Evolutionary conservation across 2,888 invertebrate species (phyloP).

Genomic region (Rhopalosiphum nymphaeae): DNA sequence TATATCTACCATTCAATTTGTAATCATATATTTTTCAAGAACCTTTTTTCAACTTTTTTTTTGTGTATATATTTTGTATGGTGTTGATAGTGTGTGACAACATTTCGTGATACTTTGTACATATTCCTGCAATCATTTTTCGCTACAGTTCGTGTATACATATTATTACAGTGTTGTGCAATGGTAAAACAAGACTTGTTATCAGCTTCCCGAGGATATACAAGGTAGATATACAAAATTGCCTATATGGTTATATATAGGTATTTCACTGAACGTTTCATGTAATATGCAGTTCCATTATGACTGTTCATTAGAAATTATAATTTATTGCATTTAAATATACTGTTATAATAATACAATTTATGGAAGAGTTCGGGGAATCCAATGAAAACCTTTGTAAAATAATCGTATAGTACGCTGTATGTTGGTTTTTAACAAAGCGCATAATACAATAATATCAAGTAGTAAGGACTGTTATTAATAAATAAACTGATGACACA

Average conservation of each 20-base stretch:
- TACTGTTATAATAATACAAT: neutral
- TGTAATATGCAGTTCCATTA: neutral
- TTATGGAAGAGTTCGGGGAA: neutral
- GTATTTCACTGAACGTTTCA: neutral
- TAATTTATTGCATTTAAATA: neutral
- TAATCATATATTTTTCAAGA: neutral
- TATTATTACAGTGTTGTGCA: neutral
- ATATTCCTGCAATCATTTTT: neutral
- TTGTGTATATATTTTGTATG: neutral
- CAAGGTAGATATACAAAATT: neutral
- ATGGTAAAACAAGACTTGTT: neutral
- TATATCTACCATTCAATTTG: neutral
- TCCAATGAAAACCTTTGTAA: neutral
- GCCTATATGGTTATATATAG: too few species aligned
- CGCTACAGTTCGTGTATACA: neutral
- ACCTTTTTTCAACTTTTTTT: neutral
- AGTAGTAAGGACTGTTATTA: neutral
- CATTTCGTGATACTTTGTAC: neutral
- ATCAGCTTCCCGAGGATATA: neutral
- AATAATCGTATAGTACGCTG: neutral
- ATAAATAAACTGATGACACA: neutral
- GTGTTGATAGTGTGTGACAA: neutral
- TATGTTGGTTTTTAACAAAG: neutral
- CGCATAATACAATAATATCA: neutral
- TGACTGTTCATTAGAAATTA: neutral